phyloP scores from a whole-genome alignment of 2,797 vertebrate genomes.

The Myotis daubentonii region DNA sequence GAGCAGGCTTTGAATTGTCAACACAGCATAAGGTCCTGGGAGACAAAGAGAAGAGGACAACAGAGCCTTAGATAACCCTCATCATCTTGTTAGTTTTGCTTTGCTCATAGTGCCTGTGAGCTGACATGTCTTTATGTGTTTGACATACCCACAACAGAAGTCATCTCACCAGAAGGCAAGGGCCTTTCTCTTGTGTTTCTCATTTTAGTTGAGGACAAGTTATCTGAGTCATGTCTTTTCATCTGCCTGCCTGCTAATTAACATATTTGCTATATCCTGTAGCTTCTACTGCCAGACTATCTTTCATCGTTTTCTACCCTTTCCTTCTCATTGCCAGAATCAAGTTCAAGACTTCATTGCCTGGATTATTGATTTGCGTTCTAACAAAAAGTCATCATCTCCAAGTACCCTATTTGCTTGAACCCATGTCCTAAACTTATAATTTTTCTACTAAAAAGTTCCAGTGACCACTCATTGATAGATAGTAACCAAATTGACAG shows the following conservation, averaged over 20 bases:
- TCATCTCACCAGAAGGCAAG: not conserved
- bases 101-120: not conserved
- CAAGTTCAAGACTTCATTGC: not conserved
- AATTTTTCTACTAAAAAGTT: slow-evolving; percentile 12
- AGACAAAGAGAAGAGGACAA: not conserved
- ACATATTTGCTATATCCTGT: not conserved
- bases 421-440: not conserved
- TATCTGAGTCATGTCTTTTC: not conserved
- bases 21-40: not conserved
- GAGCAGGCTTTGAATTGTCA: not conserved
- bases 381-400: not conserved
- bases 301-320: not conserved
- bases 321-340: not conserved
- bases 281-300: not conserved
- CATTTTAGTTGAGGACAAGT: not conserved
- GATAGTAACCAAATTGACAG: not conserved
- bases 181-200: not conserved
- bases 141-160: not conserved
- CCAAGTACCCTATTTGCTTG: not conserved
- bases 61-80: not conserved
- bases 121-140: not conserved
- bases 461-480: not conserved
- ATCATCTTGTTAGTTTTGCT: not conserved
- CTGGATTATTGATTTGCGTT: not conserved
- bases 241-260: not conserved